These are phyloP conservation scores for Siderastrea siderea DNA, from an alignment of 92 coral and sea anemone genomes.

Conservation along the genomic window DNA sequence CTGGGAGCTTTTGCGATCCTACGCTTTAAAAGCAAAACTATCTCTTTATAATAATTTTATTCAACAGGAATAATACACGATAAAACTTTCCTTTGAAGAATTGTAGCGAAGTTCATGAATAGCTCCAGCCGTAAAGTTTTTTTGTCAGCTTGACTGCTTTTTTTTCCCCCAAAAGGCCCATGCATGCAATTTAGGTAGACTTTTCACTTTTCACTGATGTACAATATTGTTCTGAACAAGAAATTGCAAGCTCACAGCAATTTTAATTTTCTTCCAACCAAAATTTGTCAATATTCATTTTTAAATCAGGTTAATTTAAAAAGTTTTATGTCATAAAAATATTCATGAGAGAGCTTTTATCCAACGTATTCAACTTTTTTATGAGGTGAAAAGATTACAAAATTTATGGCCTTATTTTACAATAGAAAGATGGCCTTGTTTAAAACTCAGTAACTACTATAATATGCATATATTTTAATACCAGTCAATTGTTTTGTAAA, in stretches of 20 bases:
- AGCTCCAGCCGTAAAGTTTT: background rate
- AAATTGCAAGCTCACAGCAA: background rate
- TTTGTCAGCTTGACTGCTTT: background rate
- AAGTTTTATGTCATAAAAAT: slow-evolving; percentile 3
- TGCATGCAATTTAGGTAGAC: background rate
- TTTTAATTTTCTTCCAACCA: background rate
- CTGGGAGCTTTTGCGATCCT: no score
- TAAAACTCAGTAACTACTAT: slow-evolving; percentile 3
- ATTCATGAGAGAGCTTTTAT: slow-evolving; percentile 23
- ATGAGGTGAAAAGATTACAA: background rate
- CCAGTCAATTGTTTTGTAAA: slow-evolving; percentile 25
- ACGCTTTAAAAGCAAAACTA: no score
- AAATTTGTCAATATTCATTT: slow-evolving; percentile 20
- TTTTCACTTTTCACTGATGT: background rate
- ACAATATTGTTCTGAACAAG: background rate
- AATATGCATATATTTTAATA: slow-evolving; percentile 7
- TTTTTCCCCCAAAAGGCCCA: background rate
- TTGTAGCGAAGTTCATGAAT: no score
- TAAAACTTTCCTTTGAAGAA: no score
- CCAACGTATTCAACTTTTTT: background rate
- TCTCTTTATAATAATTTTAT: no score
- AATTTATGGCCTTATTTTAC: slow-evolving; percentile 17
- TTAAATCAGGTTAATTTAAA: background rate
- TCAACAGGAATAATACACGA: no score
- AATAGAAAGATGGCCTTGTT: slow-evolving; percentile 3